A percentile compares a stretch with the other conserved stretches of the same genome.
phyloP scores from a whole-genome alignment of 2,888 invertebrate species.

The Drosophila mercatorum region DNA sequence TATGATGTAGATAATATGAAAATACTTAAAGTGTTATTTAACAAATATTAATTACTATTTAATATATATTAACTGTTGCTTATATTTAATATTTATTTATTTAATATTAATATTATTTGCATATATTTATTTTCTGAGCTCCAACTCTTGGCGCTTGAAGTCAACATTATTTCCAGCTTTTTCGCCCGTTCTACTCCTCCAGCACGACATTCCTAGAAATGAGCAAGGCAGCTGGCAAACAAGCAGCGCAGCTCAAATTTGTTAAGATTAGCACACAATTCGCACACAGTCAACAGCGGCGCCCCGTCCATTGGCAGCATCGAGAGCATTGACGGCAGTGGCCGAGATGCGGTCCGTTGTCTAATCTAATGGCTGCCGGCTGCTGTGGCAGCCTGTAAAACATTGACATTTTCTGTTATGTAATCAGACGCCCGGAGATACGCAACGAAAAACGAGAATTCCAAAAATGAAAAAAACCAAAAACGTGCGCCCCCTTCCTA shows the following conservation, averaged over 20 bases:
- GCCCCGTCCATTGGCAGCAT: slow-evolving; percentile 7
- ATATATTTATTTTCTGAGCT: no score
- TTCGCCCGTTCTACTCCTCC: no score
- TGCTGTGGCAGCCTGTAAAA: slow-evolving; percentile 66
- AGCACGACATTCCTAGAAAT: background rate
- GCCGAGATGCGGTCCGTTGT: slow-evolving; percentile 52
- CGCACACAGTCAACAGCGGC: slow-evolving; percentile 70
- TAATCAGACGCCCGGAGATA: slow-evolving; percentile 75
- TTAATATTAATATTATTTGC: no score
- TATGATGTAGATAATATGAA: no score
- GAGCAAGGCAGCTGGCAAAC: slow-evolving; percentile 50
- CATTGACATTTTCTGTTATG: slow-evolving; percentile 80
- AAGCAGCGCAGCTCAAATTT: slow-evolving; percentile 75
- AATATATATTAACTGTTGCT: no score
- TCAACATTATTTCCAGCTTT: no score
- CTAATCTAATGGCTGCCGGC: slow-evolving; percentile 76
- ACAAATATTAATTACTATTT: no score
- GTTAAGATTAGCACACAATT: slow-evolving; percentile 79
- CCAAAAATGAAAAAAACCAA: slow-evolving; percentile 18
- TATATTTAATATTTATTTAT: no score
- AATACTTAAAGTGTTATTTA: no score
- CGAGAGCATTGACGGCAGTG: slow-evolving; percentile 29
- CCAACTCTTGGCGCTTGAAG: no score
- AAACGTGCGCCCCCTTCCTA: slow-evolving; percentile 21
- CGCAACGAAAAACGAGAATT: slow-evolving; percentile 33